Percentiles rank a stretch among this genome's conserved stretches.
Evolutionary conservation across 2,797 vertebrate species (phyloP).

Genomic region (Sphaeramia orbicularis): DNA sequence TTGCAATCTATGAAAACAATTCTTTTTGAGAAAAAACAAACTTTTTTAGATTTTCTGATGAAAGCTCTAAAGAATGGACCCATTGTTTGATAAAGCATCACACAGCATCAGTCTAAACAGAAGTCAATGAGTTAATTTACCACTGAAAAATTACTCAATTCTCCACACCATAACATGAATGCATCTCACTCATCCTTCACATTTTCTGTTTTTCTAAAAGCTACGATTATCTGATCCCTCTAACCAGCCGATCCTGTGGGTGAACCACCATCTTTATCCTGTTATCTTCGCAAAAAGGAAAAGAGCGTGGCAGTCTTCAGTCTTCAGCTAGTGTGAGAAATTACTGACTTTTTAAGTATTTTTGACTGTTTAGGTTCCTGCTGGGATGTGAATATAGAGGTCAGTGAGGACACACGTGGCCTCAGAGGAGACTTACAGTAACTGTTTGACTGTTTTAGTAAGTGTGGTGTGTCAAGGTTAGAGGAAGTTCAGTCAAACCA

Average conservation of each 20-base stretch:
- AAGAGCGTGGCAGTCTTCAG: constrained; percentile 32
- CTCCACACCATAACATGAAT: constrained; percentile 9
- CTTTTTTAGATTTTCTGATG: no score
- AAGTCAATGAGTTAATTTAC: no score
- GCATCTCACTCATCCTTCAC: constrained; percentile 13
- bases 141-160: no score
- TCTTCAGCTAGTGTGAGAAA: constrained; percentile 27
- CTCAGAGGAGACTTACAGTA: constrained; percentile 16
- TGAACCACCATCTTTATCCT: constrained; percentile 51
- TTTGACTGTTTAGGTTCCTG: constrained; percentile 26
- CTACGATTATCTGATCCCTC: constrained; percentile 28
- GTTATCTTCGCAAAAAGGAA: constrained; percentile 45
- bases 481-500: neutral
- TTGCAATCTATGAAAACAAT: no score
- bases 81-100: no score
- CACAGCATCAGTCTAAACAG: no score
- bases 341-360: constrained; percentile 16
- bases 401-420: constrained; percentile 26
- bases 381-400: constrained; percentile 40
- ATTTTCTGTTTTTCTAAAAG: constrained; percentile 15
- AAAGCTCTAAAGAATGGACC: no score
- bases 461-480: neutral
- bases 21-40: no score
- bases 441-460: constrained; percentile 11
- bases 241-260: constrained; percentile 31